A percentile compares a stretch with the other conserved stretches of the same genome.
phyloP scores from a whole-genome alignment of 2,888 invertebrate species.

The Eupithecia centaureata region DNA sequence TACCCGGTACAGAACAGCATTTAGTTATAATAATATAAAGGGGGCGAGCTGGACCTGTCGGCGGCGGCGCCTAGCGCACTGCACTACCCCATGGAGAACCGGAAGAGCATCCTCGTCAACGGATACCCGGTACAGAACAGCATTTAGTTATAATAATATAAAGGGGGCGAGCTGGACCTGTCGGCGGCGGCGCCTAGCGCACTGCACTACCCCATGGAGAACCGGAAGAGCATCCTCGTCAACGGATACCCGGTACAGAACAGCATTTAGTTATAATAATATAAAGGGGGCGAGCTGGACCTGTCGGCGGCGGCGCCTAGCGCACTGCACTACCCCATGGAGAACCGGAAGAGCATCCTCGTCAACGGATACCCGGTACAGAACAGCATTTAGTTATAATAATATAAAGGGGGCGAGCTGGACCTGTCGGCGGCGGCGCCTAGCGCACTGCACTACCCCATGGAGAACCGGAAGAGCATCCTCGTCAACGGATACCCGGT shows the following conservation, averaged over 20 bases:
- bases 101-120: conserved; percentile 79
- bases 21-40: neutral
- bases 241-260: conserved; percentile 75
- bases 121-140: conserved; percentile 70
- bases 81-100: conserved; percentile 62
- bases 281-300: no score
- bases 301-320: conserved; percentile 51
- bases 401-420: no score
- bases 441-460: conserved; percentile 48
- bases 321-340: conserved; percentile 54
- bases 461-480: conserved; percentile 76
- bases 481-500: conserved; percentile 82
- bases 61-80: conserved; percentile 45
- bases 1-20: conserved; percentile 62
- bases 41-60: conserved; percentile 67
- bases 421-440: conserved; percentile 59
- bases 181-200: conserved; percentile 48
- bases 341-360: conserved; percentile 77
- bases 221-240: conserved; percentile 78
- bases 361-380: conserved; percentile 79
- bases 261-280: neutral
- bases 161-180: no score
- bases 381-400: neutral
- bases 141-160: neutral
- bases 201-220: conserved; percentile 58